A percentile compares a stretch with the other conserved stretches of the same genome.
These are phyloP conservation scores for Trichonephila inaurata DNA, from an alignment of 1,140 invertebrate genomes.

Conservation along the genomic window DNA sequence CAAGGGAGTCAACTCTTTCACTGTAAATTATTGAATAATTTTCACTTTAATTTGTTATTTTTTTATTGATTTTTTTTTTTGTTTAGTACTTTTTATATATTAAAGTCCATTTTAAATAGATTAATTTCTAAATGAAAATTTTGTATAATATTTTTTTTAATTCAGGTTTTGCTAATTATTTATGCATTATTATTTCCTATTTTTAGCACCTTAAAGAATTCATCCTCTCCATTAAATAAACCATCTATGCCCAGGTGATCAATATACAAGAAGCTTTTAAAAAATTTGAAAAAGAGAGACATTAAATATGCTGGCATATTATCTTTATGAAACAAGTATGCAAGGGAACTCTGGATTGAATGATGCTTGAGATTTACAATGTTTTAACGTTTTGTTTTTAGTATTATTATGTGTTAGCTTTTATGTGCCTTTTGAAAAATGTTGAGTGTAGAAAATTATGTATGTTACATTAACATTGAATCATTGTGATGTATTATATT, in stretches of 20 bases:
- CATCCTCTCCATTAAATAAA: conserved; percentile 48
- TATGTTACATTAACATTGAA: no score
- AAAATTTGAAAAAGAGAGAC: not conserved
- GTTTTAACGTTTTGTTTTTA: conserved; percentile 32
- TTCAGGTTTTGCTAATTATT: no score
- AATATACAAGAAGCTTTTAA: not conserved
- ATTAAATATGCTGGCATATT: conserved; percentile 69
- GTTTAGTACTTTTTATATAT: no score
- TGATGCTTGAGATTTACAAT: not conserved
- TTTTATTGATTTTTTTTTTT: no score
- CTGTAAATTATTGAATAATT: no score
- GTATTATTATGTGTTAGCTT: conserved; percentile 22
- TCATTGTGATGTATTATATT: no score
- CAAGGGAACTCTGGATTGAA: not conserved
- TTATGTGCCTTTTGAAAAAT: conserved; percentile 40
- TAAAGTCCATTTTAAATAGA: no score
- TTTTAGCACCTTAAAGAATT: conserved; percentile 60
- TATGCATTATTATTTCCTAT: not conserved
- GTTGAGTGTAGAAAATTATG: not conserved
- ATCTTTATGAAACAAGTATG: not conserved
- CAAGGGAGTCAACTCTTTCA: no score
- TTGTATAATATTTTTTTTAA: no score
- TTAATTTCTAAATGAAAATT: no score
- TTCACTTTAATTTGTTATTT: no score
- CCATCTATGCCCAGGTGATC: conserved; percentile 69